phyloP scores from a whole-genome alignment of 2,888 invertebrate genomes.

The Chrysomela aeneicollis region DNA sequence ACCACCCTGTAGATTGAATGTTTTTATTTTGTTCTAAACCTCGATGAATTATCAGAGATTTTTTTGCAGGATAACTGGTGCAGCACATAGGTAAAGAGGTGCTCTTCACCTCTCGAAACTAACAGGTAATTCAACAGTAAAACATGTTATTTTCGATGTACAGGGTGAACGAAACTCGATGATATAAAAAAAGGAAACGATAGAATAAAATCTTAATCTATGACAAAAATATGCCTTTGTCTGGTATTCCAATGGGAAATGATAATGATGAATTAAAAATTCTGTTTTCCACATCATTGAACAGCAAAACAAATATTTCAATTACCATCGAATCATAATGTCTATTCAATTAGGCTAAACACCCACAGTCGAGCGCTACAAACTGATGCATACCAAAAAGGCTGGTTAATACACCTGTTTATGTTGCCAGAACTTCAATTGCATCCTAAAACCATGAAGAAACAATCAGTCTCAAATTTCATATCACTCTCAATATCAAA shows the following conservation, averaged over 20 bases:
- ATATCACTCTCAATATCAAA: no score
- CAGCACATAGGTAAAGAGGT: conserved; percentile 10
- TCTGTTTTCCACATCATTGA: no score
- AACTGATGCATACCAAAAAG: background rate
- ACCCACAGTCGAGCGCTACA: background rate
- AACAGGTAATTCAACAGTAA: conserved; percentile 8
- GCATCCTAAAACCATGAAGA: background rate
- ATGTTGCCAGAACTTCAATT: background rate
- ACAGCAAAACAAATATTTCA: background rate
- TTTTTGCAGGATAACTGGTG: conserved; percentile 21
- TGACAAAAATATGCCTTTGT: no score
- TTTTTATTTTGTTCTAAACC: no score
- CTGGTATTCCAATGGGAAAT: no score
- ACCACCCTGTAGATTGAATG: no score
- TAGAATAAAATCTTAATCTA: no score
- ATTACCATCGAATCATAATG: background rate
- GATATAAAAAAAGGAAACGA: no score
- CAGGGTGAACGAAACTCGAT: no score
- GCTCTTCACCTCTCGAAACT: conserved; percentile 15
- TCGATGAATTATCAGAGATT: no score
- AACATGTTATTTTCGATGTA: no score
- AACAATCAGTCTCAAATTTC: background rate
- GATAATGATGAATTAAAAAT: no score
- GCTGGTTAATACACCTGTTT: background rate
- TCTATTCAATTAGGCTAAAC: background rate